Base-by-base conservation (phyloP, 2,113 vertebrate species). In the Embiotoca jacksoni region DNA sequence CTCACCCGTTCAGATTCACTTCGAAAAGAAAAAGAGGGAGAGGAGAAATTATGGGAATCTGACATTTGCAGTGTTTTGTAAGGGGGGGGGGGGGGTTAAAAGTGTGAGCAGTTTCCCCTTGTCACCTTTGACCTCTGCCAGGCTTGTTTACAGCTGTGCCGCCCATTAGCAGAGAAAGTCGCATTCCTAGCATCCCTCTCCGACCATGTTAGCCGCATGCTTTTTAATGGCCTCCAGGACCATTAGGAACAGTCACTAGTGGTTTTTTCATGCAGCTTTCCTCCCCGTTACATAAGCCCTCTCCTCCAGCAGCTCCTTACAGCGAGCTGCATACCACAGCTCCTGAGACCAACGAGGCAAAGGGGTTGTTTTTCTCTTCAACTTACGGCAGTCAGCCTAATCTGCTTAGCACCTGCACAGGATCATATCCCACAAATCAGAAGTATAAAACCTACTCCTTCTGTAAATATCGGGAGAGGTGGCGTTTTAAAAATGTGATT, bases 111-210 rank as follows among this genome's bases (percentile, higher is more conserved):
- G 58, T 82, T 88, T 85, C 84, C 23, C 81, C 55, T 63, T 2
- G 47, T 82, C 54, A 88, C 74, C 91, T 88, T 41, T 83, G 90
- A 92, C 88, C 84, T 49, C 83, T 71, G 75, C 80, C 72, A 77
- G 53, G 57, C 83, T 23, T 68, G 81, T 81, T 83, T 86, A 86
- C 86, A 80, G 86, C 85, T 82, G 82, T n/a, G 81, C 50, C 13
- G 56, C 70, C 79, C 79, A 86, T 91, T 88, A 88, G 88, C 71
- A 37, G 69, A 87, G 37, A 76, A 78, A 87, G 74, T 57, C 50
- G 1, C 88, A 92, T 93, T 93, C 91, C 84, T 52, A 1, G 59
- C 88, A 82, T 92, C 81, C 46, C 57, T 78, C n/a, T 15, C 81
- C 6, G 80, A 70, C 82, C 81, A 47, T 35, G 56, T 84, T 88